Percentiles rank a stretch among this genome's conserved stretches.
Evolutionary conservation across 2,113 vertebrate species (phyloP).

Genomic region (Diadophis punctatus): DNA sequence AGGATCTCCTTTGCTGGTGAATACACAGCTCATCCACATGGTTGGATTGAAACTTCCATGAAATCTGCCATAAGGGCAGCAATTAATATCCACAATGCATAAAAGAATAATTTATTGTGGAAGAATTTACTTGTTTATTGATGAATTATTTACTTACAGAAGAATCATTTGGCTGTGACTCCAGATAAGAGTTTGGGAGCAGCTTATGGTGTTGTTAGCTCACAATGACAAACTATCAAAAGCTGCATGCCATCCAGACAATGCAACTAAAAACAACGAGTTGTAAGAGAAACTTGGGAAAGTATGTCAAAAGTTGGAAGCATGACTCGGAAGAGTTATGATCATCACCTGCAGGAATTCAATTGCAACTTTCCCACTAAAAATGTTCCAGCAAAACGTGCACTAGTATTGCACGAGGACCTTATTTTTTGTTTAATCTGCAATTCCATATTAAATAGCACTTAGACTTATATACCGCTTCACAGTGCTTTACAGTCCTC

Average conservation of each 20-base stretch:
- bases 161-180: not conserved
- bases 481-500: too few species aligned
- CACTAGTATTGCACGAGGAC: not conserved
- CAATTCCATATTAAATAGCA: not conserved
- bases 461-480: too few species aligned
- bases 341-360: too few species aligned
- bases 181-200: not conserved
- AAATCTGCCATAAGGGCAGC: slow-evolving; percentile 76
- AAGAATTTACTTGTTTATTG: not conserved
- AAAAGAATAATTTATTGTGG: not conserved
- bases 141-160: not conserved
- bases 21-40: slow-evolving; percentile 67
- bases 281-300: too few species aligned
- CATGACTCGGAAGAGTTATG: too few species aligned
- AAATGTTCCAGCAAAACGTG: not conserved
- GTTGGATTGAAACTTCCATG: slow-evolving; percentile 79
- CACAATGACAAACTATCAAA: not conserved
- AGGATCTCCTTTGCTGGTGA: slow-evolving; percentile 41
- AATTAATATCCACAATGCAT: slow-evolving; percentile 60
- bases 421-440: not conserved
- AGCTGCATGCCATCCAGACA: not conserved
- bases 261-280: not conserved
- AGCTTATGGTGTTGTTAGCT: not conserved
- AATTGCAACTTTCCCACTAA: not conserved
- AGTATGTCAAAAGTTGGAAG: too few species aligned